Base-by-base conservation (phyloP, 2,888 invertebrate genomes). In the Reticulitermes lucifugus region DNA sequence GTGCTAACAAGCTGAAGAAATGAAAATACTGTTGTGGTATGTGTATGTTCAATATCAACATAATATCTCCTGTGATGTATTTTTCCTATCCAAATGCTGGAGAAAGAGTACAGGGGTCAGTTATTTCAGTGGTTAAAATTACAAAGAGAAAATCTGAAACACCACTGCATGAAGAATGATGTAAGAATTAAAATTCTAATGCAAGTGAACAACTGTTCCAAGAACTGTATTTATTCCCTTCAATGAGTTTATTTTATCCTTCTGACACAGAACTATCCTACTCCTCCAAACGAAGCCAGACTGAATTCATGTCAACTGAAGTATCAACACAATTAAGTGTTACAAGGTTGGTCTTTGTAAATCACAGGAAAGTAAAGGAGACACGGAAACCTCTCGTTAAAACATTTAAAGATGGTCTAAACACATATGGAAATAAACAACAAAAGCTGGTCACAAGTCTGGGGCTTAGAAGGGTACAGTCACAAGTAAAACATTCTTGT, bases 401-500 rank as follows among this genome's bases (percentile, higher is more conserved):
- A 73, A 70, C 70, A 70, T 3, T 1, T 6, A 70, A 70, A 25
- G 6, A 70, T 25, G 73, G 73, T 73, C 35, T 73, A 73, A 35
- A 21, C 73, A 73, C 35, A 35, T 35, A 73, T 41, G 41, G 73
- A 41, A 73, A 73, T 21, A 73, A 46, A 46, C 77, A 77, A 46
- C 22, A 46, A 77, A 77, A 51, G 51, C 46, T n/a, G 77, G 51
- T 65, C 65, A 65, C n/a, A 65, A 55, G 12, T 55, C 14, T 55
- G 55, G 35, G 73, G 29, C 18, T 25, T 41, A 18, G 73, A 29
- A 55, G 55, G 18, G 55, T 18, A 55, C 55, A 55, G 55, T 55
- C 29, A 73, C 73, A 73, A 35, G n/a, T 73, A 73, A n/a, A 80
- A 80, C 59, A 80, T 59, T 80, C 80, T 21, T 60, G 59, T 25